Percentiles rank a stretch among this genome's conserved stretches.
Conservation (phyloP, 2,797 vertebrate species). For the Cirrhinus molitorella region DNA sequence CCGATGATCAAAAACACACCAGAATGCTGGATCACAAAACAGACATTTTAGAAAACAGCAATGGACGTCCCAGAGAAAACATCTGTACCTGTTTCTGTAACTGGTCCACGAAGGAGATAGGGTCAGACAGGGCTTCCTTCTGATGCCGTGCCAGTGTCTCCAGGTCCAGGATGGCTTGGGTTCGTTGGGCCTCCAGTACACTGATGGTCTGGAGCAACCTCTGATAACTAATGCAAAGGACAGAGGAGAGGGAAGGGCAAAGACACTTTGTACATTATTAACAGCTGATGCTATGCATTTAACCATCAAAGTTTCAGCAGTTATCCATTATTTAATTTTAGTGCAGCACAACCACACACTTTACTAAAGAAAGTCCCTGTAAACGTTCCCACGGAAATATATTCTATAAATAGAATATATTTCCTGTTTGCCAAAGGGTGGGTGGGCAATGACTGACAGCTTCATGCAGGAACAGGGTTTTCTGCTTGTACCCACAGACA, state of each 20-base stretch:
- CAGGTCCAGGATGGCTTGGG: slow-evolving; percentile 96
- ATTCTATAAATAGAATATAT: slow-evolving; percentile 20
- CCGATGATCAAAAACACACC: neutral
- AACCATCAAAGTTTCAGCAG: slow-evolving; percentile 65
- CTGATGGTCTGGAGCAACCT: slow-evolving; percentile 98
- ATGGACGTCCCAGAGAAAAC: neutral
- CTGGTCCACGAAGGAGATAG: slow-evolving; percentile 95
- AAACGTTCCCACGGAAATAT: slow-evolving; percentile 35
- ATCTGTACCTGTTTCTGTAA: slow-evolving; percentile 94
- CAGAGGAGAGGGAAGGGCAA: slow-evolving; percentile 13
- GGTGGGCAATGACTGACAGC: neutral
- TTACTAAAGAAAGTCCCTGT: slow-evolving; percentile 33
- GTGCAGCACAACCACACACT: slow-evolving; percentile 49
- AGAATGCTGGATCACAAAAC: neutral
- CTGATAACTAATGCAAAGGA: slow-evolving; percentile 90
- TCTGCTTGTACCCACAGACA: neutral
- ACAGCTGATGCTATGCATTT: slow-evolving; percentile 63
- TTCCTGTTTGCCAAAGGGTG: neutral
- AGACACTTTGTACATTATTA: slow-evolving; percentile 69
- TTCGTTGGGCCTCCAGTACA: slow-evolving; percentile 96
- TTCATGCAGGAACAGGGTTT: neutral
- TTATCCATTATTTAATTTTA: slow-evolving; percentile 63
- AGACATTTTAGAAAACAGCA: neutral
- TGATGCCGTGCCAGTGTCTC: slow-evolving; percentile 91
- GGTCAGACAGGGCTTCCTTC: slow-evolving; percentile 90